Base-by-base conservation (phyloP, 1,140 invertebrate species). In the Drosophila mauritiana region DNA sequence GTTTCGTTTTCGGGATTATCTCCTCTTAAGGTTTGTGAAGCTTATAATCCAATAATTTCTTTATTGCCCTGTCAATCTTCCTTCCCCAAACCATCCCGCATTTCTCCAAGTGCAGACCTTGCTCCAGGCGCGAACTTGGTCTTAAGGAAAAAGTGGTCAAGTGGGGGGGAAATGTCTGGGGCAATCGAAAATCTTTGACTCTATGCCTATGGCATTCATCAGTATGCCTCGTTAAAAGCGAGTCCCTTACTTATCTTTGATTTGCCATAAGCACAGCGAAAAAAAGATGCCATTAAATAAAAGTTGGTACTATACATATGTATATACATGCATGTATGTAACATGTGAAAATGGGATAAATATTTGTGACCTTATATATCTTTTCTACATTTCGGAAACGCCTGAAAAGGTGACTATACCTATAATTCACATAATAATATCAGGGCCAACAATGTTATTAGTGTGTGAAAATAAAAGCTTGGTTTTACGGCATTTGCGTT, bases 201-300 rank as follows among this genome's bases (percentile, higher is more conserved):
- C 67, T 67, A 67, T 49, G 76, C 81, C 81, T 39, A 43, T 73
- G 73, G 81, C 77, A 62, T 84, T 84, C 80, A 84, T 80, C 80
- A 83, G 76, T 55, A 48, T 34, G 61, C 72, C 81, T 84, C 81
- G 80, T 83, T 83, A 84, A 83, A 70, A 80, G 69, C 70, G 48
- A 62, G 70, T 62, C 49, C 48, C 48, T 46, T 64, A 39, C 37
- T 45, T 45, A 51, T 36, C 43, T 64, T 65, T 63, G 39, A 36
- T 36, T 40, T 58, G 40, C 42, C n/a, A 22, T 10, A 34, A 42
- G 54, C 17, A 63, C 54, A 15, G 27, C 5, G 4, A 63, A 31
- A 58, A 31, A 8, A 8, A 31, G 8, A 31, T 31, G 8, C 31
- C 31, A 31, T 31, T 31, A 31, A 31, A 31, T 31, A 59, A 59